These are phyloP conservation scores for Pterocles burchelli DNA, from an alignment of 2,113 vertebrate genomes.

Conservation along the genomic window DNA sequence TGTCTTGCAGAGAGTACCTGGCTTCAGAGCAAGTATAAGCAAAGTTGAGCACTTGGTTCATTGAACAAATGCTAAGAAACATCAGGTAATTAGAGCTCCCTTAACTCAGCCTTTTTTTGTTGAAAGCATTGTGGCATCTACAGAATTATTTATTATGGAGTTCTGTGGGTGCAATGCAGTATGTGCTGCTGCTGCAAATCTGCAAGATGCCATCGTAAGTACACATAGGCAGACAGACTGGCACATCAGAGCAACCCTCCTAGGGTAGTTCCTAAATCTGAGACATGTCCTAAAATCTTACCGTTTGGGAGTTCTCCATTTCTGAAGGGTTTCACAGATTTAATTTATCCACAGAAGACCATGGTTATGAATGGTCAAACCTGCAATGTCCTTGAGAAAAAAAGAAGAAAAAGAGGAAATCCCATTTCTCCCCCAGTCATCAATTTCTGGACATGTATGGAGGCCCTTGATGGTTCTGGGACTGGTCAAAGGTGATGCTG, in stretches of 20 bases:
- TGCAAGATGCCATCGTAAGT: neutral
- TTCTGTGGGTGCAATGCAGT: neutral
- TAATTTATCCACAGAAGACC: neutral
- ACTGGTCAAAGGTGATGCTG: neutral
- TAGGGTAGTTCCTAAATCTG: neutral
- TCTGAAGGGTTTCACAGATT: neutral
- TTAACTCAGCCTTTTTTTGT: neutral
- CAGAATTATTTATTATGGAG: neutral
- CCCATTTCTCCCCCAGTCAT: neutral
- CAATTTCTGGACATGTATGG: accelerated
- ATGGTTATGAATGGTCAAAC: neutral
- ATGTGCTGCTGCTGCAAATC: neutral
- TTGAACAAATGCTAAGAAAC: neutral
- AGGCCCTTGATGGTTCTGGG: neutral
- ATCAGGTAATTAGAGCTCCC: neutral
- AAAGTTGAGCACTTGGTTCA: neutral
- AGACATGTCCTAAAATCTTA: neutral
- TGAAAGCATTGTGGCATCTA: neutral
- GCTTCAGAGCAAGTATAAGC: neutral
- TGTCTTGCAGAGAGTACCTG: neutral
- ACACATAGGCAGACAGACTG: neutral
- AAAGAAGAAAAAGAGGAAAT: neutral
- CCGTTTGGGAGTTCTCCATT: neutral
- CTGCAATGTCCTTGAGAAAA: neutral
- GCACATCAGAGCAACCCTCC: neutral